Conservation (phyloP, 2,113 vertebrate genomes). For the Serilophus lunatus region DNA sequence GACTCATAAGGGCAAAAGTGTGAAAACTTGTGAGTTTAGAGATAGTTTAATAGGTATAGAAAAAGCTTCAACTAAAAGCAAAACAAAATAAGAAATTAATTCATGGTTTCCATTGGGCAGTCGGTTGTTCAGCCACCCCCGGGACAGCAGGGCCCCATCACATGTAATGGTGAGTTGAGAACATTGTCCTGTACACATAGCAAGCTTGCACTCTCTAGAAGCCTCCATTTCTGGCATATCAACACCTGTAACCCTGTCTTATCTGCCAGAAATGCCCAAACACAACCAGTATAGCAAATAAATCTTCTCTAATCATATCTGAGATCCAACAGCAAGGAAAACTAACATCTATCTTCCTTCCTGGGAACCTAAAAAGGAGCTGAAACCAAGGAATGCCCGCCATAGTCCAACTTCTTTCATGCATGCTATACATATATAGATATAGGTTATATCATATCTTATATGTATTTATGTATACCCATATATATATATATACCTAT, state of each 20-base stretch:
- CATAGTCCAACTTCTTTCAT: neutral
- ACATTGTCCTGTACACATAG: neutral
- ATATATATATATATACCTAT: neutral
- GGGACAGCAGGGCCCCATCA: neutral
- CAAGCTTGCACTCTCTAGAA: neutral
- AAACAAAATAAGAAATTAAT: neutral
- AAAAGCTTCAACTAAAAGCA: neutral
- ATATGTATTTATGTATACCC: neutral
- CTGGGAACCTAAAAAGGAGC: neutral
- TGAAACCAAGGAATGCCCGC: neutral
- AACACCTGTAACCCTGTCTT: neutral
- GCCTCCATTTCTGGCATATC: neutral
- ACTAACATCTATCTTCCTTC: neutral
- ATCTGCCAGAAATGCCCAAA: neutral
- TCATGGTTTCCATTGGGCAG: neutral
- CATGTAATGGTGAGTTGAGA: rapidly evolving
- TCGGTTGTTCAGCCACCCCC: neutral
- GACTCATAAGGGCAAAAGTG: neutral
- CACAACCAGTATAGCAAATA: neutral
- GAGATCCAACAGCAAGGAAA: neutral
- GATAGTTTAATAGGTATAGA: neutral
- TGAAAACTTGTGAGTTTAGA: neutral
- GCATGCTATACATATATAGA: too few relatives aligned
- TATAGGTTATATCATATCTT: neutral
- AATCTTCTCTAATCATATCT: neutral